These are phyloP conservation scores for Hestina assimilis DNA, from an alignment of 1,140 invertebrate species.

Conservation along the genomic window DNA sequence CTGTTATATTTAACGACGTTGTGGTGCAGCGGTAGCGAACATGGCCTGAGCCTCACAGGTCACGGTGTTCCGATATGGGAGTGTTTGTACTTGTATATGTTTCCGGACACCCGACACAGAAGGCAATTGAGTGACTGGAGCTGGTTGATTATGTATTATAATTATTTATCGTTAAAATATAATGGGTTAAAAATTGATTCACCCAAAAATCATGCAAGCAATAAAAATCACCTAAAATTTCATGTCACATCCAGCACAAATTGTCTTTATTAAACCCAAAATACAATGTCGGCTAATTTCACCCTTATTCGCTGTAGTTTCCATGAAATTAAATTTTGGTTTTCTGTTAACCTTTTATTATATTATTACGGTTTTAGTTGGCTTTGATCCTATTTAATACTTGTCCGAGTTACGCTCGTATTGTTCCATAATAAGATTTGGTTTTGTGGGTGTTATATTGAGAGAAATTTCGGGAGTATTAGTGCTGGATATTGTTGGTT, in stretches of 20 bases:
- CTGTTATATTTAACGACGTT: too few relatives aligned
- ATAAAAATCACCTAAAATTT: too few relatives aligned
- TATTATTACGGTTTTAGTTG: constrained; percentile 19
- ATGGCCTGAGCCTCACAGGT: too few relatives aligned
- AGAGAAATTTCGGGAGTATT: background rate
- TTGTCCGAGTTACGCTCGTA: background rate
- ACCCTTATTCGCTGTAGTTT: constrained; percentile 25
- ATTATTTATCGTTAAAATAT: too few relatives aligned
- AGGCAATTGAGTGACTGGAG: too few relatives aligned
- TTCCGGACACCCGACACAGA: too few relatives aligned
- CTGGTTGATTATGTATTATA: too few relatives aligned
- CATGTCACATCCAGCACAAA: background rate
- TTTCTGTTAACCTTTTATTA: constrained; percentile 29
- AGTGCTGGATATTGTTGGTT: background rate
- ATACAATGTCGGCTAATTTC: constrained; percentile 29
- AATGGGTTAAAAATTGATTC: too few relatives aligned
- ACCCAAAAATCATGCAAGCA: too few relatives aligned
- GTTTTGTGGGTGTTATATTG: background rate
- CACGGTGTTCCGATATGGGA: too few relatives aligned
- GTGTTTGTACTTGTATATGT: too few relatives aligned
- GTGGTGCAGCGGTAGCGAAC: too few relatives aligned
- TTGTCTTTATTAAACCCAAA: background rate
- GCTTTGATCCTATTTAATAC: constrained; percentile 6
- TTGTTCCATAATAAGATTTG: background rate
- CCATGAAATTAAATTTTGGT: constrained; percentile 32